Base-by-base conservation (phyloP, 2,888 invertebrate species). In the Antheraea assamensis region DNA sequence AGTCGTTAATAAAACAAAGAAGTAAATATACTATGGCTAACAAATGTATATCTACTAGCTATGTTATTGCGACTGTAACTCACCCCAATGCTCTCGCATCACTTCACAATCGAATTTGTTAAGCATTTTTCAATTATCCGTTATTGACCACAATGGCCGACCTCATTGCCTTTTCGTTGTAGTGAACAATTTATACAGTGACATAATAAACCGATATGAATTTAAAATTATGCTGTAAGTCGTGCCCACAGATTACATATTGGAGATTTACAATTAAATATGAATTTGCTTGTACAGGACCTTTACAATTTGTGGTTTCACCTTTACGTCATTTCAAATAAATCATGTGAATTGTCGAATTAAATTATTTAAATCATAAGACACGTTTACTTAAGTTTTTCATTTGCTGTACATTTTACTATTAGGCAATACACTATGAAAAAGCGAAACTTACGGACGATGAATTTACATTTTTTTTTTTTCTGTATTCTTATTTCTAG, bases 41-140 rank as follows among this genome's bases (percentile, higher is more conserved):
- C 81, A 78, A 77, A 82, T 80, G 76, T 83, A 80, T 27, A 83
- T 42, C 42, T 42, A 42, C 80, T 82, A 82, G 78, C 80, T 77
- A 80, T 82, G 85, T 83, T 83, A 83, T 88, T 88, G 80, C 87
- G 85, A 79, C 88, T 90, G 83, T 93, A 93, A 93, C 92, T 92
- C 92, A 93, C 86, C 84, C 80, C 87, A 88, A 87, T 86, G 83
- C 85, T 85, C 89, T 86, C 89, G 90, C 88, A 83, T 88, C 86
- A 81, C 87, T 87, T 85, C 87, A 91, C 91, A 92, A 90, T 93
- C 91, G 87, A 91, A 92, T 92, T 92, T 92, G 92, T 91, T 71
- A 88, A 92, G 88, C 87, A 86, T 92, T 93, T 92, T 93, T 92
- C 92, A 93, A 93, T 94, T 93, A 93, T 91, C 85, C 90, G 88